Percentiles rank a stretch among this genome's conserved stretches.
These are phyloP conservation scores for Apteryx mantelli DNA, from an alignment of 2,113 vertebrate genomes.

Conservation along the genomic window DNA sequence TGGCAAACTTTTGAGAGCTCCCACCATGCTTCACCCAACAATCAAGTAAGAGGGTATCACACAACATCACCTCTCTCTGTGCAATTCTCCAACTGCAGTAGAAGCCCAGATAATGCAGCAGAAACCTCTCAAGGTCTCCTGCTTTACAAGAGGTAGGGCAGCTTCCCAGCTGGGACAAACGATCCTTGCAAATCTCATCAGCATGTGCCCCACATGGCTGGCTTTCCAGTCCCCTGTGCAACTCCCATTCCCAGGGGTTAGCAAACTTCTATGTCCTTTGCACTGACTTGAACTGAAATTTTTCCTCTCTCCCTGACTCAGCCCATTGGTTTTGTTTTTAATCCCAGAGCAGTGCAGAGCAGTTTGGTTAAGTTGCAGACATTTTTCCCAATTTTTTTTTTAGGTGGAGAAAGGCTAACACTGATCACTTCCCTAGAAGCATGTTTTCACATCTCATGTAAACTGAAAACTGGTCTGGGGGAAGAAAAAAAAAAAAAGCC, in stretches of 20 bases:
- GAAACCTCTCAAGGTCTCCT: background rate
- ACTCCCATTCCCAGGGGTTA: too few species aligned
- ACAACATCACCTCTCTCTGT: background rate
- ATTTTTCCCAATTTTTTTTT: background rate
- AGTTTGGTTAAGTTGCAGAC: background rate
- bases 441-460: too few species aligned
- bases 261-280: background rate
- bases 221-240: too few species aligned
- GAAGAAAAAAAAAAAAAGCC: too few species aligned
- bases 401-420: background rate
- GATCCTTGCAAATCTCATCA: background rate
- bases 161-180: background rate
- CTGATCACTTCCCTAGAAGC: too few species aligned
- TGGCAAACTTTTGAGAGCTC: background rate
- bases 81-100: background rate
- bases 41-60: background rate
- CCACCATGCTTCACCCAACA: background rate
- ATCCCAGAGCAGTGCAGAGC: background rate
- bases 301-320: background rate
- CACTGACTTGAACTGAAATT: background rate
- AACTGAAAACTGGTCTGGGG: too few species aligned
- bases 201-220: too few species aligned
- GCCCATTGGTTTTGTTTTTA: background rate
- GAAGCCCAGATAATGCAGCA: background rate
- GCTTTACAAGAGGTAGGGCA: background rate